phyloP scores from a whole-genome alignment of 2,797 vertebrate genomes.

The Varecia variegata region DNA sequence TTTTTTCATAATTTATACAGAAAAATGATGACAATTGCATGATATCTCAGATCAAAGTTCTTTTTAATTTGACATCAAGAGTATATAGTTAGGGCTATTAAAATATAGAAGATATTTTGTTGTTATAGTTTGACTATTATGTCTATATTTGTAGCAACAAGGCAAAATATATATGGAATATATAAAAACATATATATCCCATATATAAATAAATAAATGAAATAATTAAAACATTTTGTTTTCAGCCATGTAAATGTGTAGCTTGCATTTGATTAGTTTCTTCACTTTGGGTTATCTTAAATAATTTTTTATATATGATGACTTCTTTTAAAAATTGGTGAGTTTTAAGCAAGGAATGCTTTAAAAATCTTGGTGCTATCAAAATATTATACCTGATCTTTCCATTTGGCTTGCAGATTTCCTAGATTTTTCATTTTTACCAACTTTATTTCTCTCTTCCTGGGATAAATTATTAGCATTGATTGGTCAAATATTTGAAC shows the following conservation, averaged over 20 bases:
- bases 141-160: neutral
- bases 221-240: neutral
- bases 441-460: neutral
- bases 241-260: neutral
- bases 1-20: neutral
- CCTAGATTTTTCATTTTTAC: neutral
- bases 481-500: neutral
- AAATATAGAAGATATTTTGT: neutral
- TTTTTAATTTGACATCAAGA: neutral
- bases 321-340: neutral
- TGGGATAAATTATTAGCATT: neutral
- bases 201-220: neutral
- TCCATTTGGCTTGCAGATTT: neutral
- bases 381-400: neutral
- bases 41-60: neutral
- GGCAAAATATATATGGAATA: neutral
- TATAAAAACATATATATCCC: no score
- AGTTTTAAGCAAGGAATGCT: neutral
- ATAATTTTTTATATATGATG: neutral
- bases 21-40: neutral
- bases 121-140: neutral
- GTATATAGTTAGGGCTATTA: neutral
- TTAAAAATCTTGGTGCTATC: neutral
- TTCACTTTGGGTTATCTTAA: neutral
- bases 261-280: neutral